Evolutionary conservation across 2,113 vertebrate species (phyloP).

Genomic region (Mystacornis crossleyi): DNA sequence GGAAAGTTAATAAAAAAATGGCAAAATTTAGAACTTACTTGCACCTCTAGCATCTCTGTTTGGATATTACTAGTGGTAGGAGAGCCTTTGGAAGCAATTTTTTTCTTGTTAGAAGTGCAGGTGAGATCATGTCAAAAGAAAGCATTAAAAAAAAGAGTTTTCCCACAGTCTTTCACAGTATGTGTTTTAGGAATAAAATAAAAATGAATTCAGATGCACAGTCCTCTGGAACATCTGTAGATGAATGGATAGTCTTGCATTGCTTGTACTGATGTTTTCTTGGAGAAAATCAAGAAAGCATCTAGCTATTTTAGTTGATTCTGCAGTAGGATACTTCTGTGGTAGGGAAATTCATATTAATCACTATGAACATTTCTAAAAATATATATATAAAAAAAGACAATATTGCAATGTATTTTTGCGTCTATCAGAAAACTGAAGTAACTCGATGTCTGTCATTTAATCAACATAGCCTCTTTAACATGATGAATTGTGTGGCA

Average conservation of each 20-base stretch:
- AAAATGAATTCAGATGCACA: neutral
- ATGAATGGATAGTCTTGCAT: neutral
- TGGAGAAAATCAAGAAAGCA: neutral
- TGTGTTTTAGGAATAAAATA: neutral
- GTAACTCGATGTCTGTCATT: neutral
- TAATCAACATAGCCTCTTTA: neutral
- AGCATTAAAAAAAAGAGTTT: accelerated
- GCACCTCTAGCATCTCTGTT: neutral
- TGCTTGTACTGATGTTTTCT: neutral
- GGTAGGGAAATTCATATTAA: neutral
- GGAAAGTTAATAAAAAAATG: neutral
- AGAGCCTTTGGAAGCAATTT: neutral
- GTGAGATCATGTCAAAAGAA: neutral
- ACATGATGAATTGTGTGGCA: neutral
- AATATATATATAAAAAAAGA: neutral
- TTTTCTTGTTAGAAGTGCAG: neutral
- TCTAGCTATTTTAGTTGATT: neutral
- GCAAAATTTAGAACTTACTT: neutral
- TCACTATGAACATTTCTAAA: neutral
- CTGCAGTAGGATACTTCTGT: neutral
- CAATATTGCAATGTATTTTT: neutral
- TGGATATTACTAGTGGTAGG: neutral
- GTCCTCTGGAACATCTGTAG: accelerated
- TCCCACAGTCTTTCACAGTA: neutral
- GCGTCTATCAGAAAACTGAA: neutral